Evolutionary conservation across 2,888 invertebrate genomes (phyloP).

Genomic region (Brachyopa scutellaris): DNA sequence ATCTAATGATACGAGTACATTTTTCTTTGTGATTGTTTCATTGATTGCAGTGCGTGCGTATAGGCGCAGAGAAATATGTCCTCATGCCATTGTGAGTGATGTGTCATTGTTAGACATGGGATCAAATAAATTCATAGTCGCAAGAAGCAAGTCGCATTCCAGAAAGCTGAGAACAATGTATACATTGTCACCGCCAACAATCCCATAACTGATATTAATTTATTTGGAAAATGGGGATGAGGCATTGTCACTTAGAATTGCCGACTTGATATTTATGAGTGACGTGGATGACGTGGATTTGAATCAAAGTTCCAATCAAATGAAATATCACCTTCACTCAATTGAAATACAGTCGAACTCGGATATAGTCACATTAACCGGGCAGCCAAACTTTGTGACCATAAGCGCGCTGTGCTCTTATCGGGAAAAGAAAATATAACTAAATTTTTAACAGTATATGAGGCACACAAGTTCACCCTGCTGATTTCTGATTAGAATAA

Average conservation of each 20-base stretch:
- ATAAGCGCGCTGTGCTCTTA: no score
- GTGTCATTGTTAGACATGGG: slow-evolving; percentile 36
- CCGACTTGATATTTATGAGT: no score
- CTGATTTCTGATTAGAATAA: no score
- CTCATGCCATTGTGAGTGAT: slow-evolving; percentile 17
- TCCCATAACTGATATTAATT: neutral
- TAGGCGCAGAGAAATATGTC: neutral
- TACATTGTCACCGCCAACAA: neutral
- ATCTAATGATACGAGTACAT: slow-evolving; percentile 35
- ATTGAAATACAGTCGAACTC: no score
- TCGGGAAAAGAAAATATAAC: no score
- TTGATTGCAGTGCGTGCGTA: neutral
- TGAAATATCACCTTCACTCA: no score
- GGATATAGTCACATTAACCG: no score
- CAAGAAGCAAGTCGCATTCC: neutral
- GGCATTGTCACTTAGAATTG: neutral
- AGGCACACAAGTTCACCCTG: no score
- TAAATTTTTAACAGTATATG: no score
- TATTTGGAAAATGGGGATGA: neutral
- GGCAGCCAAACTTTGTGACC: no score
- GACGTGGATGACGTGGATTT: no score
- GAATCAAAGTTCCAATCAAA: no score
- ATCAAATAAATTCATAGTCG: slow-evolving; percentile 23
- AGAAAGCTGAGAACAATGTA: slow-evolving; percentile 3
- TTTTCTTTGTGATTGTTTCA: slow-evolving; percentile 35